phyloP scores from a whole-genome alignment of 2,113 vertebrate genomes.

The Numida meleagris region DNA sequence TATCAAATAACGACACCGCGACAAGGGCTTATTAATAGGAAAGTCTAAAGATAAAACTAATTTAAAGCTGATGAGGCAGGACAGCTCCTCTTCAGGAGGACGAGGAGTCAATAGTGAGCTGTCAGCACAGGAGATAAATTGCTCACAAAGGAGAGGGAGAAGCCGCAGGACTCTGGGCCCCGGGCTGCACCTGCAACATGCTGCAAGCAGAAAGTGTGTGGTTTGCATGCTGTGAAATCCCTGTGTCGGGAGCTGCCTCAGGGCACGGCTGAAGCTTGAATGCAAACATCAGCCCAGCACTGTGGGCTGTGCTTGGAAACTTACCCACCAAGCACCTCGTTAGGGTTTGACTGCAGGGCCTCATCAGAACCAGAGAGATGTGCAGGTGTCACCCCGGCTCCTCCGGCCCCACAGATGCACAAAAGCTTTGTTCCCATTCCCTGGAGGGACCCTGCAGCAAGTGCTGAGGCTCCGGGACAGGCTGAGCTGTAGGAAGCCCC shows the following conservation, averaged over 20 bases:
- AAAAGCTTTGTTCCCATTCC: too few relatives aligned
- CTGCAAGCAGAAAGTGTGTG: neutral
- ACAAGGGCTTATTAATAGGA: constrained; percentile 42
- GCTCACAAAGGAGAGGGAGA: constrained; percentile 5
- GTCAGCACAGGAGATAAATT: constrained; percentile 47
- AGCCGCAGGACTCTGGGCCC: neutral
- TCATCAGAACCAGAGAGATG: neutral
- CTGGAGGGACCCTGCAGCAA: neutral
- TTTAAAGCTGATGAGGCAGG: constrained; percentile 61
- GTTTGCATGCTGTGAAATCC: neutral
- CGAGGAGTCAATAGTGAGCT: constrained; percentile 49
- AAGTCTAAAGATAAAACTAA: constrained; percentile 64
- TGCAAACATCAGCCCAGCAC: neutral
- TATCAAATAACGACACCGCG: neutral
- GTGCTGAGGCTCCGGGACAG: neutral
- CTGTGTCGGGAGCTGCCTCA: neutral
- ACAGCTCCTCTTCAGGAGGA: constrained; percentile 42
- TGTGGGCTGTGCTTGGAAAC: neutral
- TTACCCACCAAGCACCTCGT: neutral
- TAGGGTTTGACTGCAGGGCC: neutral
- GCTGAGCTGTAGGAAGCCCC: neutral
- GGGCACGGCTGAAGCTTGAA: neutral
- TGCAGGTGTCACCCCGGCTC: neutral
- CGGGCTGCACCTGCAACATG: neutral
- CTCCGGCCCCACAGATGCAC: rapidly evolving